These are phyloP conservation scores for Clanis bilineata DNA, from an alignment of 2,888 invertebrate genomes.

Conservation along the genomic window DNA sequence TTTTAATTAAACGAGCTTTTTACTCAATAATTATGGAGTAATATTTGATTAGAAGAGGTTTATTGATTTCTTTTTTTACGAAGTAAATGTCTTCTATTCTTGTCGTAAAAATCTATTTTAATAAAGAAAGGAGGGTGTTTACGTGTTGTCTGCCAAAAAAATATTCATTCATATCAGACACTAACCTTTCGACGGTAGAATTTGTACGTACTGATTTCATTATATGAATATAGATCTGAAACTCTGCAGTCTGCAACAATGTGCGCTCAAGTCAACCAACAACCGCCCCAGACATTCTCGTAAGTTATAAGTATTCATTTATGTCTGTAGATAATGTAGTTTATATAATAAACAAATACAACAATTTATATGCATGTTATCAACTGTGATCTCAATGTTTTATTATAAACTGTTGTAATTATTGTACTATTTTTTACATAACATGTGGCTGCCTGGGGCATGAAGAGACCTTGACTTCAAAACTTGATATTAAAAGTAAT, in stretches of 20 bases:
- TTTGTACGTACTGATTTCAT: not conserved
- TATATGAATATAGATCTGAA: not conserved
- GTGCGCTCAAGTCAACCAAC: not conserved
- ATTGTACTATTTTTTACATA: too few relatives aligned
- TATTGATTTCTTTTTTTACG: not conserved
- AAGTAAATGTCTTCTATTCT: conserved; percentile 3
- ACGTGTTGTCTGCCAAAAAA: conserved; percentile 12
- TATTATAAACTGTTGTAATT: too few relatives aligned
- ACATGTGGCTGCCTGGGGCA: too few relatives aligned
- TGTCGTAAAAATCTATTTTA: conserved; percentile 14
- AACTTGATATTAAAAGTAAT: too few relatives aligned
- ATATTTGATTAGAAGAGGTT: not conserved
- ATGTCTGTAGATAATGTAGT: not conserved
- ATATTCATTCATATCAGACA: conserved; percentile 1
- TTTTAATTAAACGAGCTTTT: not conserved
- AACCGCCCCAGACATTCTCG: not conserved
- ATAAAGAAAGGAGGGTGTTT: conserved; percentile 5
- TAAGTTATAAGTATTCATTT: not conserved
- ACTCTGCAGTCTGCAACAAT: not conserved
- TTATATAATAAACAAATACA: not conserved
- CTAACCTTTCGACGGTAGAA: not conserved
- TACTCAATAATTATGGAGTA: not conserved
- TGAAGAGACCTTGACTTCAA: too few relatives aligned
- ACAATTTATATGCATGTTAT: too few relatives aligned
- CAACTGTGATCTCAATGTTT: too few relatives aligned